Evolutionary conservation across 2,888 invertebrate genomes (phyloP).

Genomic region (Orthosia incerta): DNA sequence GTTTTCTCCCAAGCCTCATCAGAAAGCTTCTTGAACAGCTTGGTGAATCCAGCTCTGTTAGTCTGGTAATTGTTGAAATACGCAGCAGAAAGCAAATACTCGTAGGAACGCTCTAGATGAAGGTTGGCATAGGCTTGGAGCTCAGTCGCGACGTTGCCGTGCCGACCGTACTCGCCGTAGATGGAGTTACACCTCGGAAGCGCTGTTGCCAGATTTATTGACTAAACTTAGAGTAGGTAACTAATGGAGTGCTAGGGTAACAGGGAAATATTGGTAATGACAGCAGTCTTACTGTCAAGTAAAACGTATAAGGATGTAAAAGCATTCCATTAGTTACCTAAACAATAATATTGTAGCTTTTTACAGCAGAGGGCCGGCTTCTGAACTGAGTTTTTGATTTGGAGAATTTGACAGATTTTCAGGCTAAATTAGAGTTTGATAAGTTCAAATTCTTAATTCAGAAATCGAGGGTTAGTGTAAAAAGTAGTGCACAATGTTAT

Average conservation of each 20-base stretch:
- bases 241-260: slow-evolving; percentile 27
- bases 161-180: slow-evolving; percentile 91
- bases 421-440: no score
- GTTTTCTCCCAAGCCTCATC: slow-evolving; percentile 94
- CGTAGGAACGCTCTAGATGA: slow-evolving; percentile 94
- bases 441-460: no score
- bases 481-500: slow-evolving; percentile 9
- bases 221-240: slow-evolving; percentile 24
- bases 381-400: no score
- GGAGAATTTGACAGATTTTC: no score
- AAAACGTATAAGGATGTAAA: not conserved
- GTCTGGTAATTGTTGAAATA: slow-evolving; percentile 95
- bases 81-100: slow-evolving; percentile 94
- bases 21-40: slow-evolving; percentile 93
- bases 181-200: slow-evolving; percentile 92
- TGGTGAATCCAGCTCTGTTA: slow-evolving; percentile 94
- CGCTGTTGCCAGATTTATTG: slow-evolving; percentile 69
- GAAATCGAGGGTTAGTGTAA: not conserved
- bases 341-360: not conserved
- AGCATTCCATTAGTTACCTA: slow-evolving; percentile 25
- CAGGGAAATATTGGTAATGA: not conserved
- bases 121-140: slow-evolving; percentile 91
- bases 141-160: slow-evolving; percentile 84
- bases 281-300: not conserved
- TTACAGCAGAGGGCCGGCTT: not conserved